phyloP scores from a whole-genome alignment of 2,797 vertebrate species.

The Pachyuromys duprasi region DNA sequence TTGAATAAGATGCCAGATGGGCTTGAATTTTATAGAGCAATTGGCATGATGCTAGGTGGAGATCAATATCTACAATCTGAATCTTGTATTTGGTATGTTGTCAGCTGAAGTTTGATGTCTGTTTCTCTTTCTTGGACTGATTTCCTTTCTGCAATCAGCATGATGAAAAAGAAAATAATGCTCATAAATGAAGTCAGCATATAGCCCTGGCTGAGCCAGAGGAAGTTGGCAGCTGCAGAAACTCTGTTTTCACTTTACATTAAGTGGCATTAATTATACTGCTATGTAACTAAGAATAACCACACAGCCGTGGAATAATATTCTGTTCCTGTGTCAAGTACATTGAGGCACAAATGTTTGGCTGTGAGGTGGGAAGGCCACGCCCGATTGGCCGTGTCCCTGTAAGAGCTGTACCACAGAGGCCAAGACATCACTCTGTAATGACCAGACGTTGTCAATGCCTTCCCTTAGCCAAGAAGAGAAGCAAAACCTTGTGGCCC shows the following conservation, averaged over 20 bases:
- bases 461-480: background rate
- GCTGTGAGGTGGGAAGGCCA: background rate
- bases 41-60: constrained; percentile 78
- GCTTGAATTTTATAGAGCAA: constrained; percentile 82
- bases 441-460: background rate
- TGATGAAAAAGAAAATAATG: constrained; percentile 82
- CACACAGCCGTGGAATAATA: background rate
- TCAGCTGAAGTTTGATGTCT: constrained; percentile 82
- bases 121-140: constrained; percentile 81
- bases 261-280: constrained; percentile 78
- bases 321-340: constrained; percentile 61
- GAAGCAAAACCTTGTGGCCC: background rate
- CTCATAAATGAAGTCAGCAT: constrained; percentile 76
- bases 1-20: constrained; percentile 81
- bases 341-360: background rate
- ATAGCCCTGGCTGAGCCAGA: constrained; percentile 71
- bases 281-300: constrained; percentile 75
- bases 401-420: background rate
- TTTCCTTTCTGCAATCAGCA: constrained; percentile 72
- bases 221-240: constrained; percentile 74
- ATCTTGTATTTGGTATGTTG: constrained; percentile 81
- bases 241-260: constrained; percentile 77
- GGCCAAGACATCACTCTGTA: background rate
- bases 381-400: background rate
- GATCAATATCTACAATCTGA: constrained; percentile 84